Evolutionary conservation across 2,113 vertebrate species (phyloP).

Genomic region (Paramisgurnus dabryanus): DNA sequence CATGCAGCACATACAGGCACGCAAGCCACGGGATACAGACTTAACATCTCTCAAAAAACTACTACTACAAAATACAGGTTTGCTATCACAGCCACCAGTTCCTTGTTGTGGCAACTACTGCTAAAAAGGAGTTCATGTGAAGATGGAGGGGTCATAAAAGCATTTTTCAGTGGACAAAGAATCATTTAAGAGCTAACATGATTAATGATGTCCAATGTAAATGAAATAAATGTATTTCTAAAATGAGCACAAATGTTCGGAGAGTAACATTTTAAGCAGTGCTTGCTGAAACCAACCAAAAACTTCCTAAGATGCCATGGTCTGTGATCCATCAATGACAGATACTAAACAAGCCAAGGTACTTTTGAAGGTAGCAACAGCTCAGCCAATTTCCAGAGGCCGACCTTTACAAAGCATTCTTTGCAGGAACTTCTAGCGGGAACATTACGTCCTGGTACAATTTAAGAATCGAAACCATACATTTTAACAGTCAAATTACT

Average conservation of each 20-base stretch:
- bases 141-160: slow-evolving; percentile 5
- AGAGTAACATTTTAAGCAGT: not conserved
- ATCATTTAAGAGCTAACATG: not conserved
- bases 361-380: not conserved
- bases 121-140: not conserved
- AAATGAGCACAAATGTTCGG: not conserved
- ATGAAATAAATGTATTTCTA: not conserved
- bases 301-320: not conserved
- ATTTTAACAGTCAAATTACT: slow-evolving; percentile 32
- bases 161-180: not conserved
- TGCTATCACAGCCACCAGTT: slow-evolving; percentile 29
- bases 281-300: not conserved
- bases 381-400: not conserved
- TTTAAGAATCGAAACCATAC: slow-evolving; percentile 35
- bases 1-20: slow-evolving; percentile 7
- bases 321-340: not conserved
- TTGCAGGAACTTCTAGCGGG: not conserved
- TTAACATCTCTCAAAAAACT: not conserved
- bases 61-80: slow-evolving; percentile 12
- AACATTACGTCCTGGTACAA: slow-evolving; percentile 35
- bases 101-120: slow-evolving; percentile 22
- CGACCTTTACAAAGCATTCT: not conserved
- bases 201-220: not conserved
- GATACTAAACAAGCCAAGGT: not conserved
- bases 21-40: not conserved